These are phyloP conservation scores for Allobates femoralis DNA, from an alignment of 2,797 vertebrate species.

Conservation along the genomic window DNA sequence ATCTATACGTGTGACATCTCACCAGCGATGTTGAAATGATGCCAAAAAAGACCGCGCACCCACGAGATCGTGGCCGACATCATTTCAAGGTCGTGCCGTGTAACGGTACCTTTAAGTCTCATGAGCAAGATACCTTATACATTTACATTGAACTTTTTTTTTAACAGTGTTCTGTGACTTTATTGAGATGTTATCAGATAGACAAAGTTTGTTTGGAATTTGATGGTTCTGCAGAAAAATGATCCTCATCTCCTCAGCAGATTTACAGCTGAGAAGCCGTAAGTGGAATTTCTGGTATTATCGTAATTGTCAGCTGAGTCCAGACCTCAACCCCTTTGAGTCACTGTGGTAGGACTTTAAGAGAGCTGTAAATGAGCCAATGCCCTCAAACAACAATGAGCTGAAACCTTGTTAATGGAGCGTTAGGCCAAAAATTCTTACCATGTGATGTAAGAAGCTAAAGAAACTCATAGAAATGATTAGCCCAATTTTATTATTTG, in stretches of 20 bases:
- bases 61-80: too few species aligned
- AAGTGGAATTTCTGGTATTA: not conserved
- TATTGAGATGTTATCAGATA: not conserved
- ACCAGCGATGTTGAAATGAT: too few species aligned
- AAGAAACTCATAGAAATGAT: not conserved
- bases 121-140: not conserved
- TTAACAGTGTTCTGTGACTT: not conserved
- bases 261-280: not conserved
- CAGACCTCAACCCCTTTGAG: constrained; percentile 10
- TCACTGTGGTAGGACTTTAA: constrained; percentile 7
- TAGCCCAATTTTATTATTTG: not conserved
- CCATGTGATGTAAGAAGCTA: not conserved
- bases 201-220: not conserved
- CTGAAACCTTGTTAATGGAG: constrained; percentile 12
- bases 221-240: not conserved
- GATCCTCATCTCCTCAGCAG: not conserved
- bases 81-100: too few species aligned
- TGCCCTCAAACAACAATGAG: constrained; percentile 10
- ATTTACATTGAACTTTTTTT: not conserved
- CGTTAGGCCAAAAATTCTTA: not conserved
- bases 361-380: constrained; percentile 8
- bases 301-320: not conserved
- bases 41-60: too few species aligned
- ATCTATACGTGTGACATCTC: too few species aligned
- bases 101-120: too few species aligned